A percentile compares a stretch with the other conserved stretches of the same genome.
These are phyloP conservation scores for Sebastes ruberrimus DNA, from an alignment of 2,797 vertebrate genomes.

Conservation along the genomic window DNA sequence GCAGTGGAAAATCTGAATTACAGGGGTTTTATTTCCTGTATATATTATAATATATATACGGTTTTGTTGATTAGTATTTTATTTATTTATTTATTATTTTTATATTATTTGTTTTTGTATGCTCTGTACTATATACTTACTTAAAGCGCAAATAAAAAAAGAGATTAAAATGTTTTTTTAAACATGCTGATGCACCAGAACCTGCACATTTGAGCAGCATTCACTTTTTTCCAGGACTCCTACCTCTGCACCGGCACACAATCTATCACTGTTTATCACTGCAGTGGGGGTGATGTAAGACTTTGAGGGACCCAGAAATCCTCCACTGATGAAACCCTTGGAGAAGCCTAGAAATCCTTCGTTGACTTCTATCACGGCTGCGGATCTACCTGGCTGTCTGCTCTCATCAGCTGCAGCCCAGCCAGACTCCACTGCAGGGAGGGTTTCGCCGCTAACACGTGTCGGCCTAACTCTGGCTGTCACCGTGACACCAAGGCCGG, in stretches of 20 bases:
- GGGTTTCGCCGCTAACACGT: slow-evolving; percentile 44
- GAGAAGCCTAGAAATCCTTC: slow-evolving; percentile 64
- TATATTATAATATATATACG: too few species aligned
- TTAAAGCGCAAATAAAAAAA: too few species aligned
- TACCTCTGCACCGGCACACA: slow-evolving; percentile 20
- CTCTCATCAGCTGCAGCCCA: slow-evolving; percentile 60
- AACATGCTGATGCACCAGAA: not conserved
- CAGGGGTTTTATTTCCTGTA: too few species aligned
- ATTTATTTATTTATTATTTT: not conserved
- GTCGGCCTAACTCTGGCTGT: slow-evolving; percentile 63
- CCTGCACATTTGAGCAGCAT: not conserved
- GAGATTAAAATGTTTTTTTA: not conserved
- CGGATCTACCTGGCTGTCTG: slow-evolving; percentile 74
- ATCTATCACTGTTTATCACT: slow-evolving; percentile 40
- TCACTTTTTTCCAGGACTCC: slow-evolving; percentile 3
- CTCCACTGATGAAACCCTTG: slow-evolving; percentile 69
- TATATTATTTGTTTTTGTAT: rapidly evolving
- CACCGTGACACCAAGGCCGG: slow-evolving; percentile 41
- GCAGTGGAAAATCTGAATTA: too few species aligned
- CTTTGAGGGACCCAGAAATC: slow-evolving; percentile 69
- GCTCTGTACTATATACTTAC: not conserved
- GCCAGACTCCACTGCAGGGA: slow-evolving; percentile 31
- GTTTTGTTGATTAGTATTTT: too few species aligned
- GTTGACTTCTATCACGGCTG: slow-evolving; percentile 43
- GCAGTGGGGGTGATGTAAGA: slow-evolving; percentile 69